Conservation (phyloP, 2,113 vertebrate species). For the Gnathonemus longibarbis region DNA sequence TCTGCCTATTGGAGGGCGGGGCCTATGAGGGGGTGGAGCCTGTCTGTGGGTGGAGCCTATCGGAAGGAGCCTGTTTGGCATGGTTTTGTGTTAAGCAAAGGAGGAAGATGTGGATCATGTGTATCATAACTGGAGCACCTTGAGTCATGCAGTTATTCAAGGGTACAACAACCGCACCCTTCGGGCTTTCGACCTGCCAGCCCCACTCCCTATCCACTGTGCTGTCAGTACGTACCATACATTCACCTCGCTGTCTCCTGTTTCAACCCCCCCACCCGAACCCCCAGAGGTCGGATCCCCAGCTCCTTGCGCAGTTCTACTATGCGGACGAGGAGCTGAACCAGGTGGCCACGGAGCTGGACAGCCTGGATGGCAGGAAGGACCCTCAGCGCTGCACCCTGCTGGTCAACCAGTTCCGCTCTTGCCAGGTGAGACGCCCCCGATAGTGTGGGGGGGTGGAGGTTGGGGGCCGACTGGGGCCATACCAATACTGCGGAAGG, state of each 20-base stretch:
- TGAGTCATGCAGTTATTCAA: background rate
- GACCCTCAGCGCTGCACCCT: conserved; percentile 92
- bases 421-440: conserved; percentile 77
- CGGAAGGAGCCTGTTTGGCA: background rate
- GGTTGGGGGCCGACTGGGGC: too few relatives aligned
- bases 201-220: background rate
- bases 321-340: conserved; percentile 94
- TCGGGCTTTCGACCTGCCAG: background rate
- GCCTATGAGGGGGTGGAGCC: background rate
- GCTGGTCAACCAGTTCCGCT: conserved; percentile 93
- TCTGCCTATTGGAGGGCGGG: background rate
- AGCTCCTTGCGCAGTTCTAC: conserved; percentile 95
- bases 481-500: too few relatives aligned
- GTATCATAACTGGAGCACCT: background rate
- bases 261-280: background rate
- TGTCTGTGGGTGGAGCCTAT: too few relatives aligned
- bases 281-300: conserved; percentile 82
- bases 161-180: background rate
- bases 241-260: background rate
- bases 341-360: conserved; percentile 89
- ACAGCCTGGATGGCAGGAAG: conserved; percentile 89
- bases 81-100: background rate
- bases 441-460: too few relatives aligned
- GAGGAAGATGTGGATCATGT: background rate
- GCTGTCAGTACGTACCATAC: background rate